Conservation (phyloP, 2,888 invertebrate genomes). For the Campaea margaritaria region DNA sequence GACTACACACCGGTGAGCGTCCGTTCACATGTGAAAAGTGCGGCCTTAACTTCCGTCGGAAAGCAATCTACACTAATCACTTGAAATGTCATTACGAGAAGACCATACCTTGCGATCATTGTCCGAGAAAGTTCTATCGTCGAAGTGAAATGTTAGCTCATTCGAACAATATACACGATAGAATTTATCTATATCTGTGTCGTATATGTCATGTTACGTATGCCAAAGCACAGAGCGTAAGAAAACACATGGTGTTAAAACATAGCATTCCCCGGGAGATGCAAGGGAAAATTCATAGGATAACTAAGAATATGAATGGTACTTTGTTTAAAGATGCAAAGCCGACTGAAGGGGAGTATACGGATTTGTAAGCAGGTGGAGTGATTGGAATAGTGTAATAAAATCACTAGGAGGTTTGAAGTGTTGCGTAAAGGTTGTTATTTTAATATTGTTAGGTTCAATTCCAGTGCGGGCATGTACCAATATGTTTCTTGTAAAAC, state of each 20-base stretch:
- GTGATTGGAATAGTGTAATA: too few relatives aligned
- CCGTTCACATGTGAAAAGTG: constrained; percentile 78
- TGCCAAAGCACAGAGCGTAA: constrained; percentile 65
- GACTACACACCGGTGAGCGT: constrained; percentile 73
- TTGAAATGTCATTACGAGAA: constrained; percentile 72
- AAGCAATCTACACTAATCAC: constrained; percentile 73
- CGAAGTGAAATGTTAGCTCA: constrained; percentile 65
- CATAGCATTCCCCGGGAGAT: constrained; percentile 72
- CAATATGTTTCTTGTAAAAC: too few relatives aligned
- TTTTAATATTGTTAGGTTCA: too few relatives aligned
- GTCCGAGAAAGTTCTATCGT: constrained; percentile 67
- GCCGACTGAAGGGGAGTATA: constrained; percentile 3
- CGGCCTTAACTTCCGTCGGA: constrained; percentile 71
- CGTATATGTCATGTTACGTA: constrained; percentile 68
- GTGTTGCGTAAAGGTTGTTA: too few relatives aligned
- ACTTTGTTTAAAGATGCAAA: constrained; percentile 27
- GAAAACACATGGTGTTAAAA: constrained; percentile 67
- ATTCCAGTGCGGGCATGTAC: too few relatives aligned
- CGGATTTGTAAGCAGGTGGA: neutral
- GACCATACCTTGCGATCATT: constrained; percentile 64
- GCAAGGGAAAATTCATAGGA: constrained; percentile 67
- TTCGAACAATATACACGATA: constrained; percentile 68
- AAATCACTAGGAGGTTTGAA: too few relatives aligned
- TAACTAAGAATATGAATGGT: constrained; percentile 50
- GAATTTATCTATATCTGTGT: constrained; percentile 68